Evolutionary conservation across 2,113 vertebrate species (phyloP), one percentile per base, ranked within the genome.

Genomic region (Cryptotis parvus): DNA sequence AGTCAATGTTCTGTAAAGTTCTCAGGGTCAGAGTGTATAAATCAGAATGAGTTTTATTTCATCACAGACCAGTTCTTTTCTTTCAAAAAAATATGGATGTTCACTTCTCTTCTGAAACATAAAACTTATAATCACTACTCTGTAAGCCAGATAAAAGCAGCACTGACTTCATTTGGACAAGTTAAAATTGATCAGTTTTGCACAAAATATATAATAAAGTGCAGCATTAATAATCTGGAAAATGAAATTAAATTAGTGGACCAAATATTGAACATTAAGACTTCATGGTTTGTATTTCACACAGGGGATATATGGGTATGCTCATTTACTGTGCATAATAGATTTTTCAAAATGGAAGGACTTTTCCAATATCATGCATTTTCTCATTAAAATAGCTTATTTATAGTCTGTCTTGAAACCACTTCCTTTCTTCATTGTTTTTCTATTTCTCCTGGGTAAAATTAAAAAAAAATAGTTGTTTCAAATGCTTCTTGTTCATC

Each of bases 241-340:
- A 90, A 69, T 58, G 27, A 89, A 94, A 77, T 20, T 41, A 77
- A 92, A 45, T 82, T 84, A 69, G 72, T 66, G 43, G 14, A 22
- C 0, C 16, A 81, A 84, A 73, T 18, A 49, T 33, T 49, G 20
- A 86, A 83, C 90, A 9, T 27, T 31, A 55, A 76, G 11, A 26
- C 31, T 79, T 84, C 15, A 37, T 2, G 0, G 24, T 79, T 22
- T 61, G 0, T 45, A 43, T 84, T 49, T 88, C 82, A 8, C 63
- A 6, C 15, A 70, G n/a, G 24, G n/a, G 14, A 58, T 8, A 41
- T 31, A n/a, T 41, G 9, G 18, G 7, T 77, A 24, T 58, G 27
- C 9, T 82, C 31, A 18, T 74, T 88, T 73, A 69, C 15, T 52
- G 18, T 18, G 10, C 3, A n/a, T 33, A 58, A 94, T 6, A 80